A percentile compares a stretch with the other conserved stretches of the same genome.
These are phyloP conservation scores for Zosterops hypoxanthus DNA, from an alignment of 2,113 vertebrate species.

Conservation along the genomic window DNA sequence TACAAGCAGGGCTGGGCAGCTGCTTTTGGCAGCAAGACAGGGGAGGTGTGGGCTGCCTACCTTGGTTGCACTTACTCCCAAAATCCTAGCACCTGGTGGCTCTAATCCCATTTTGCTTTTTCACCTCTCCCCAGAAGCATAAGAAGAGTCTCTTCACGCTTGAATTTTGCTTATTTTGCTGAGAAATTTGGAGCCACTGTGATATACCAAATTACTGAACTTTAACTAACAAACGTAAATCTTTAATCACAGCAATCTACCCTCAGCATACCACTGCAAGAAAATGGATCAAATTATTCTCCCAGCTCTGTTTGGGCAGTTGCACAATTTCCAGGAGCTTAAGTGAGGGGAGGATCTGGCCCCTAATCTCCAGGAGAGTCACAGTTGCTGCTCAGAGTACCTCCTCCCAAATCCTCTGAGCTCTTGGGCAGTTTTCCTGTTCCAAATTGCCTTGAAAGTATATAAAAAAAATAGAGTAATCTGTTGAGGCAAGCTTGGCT, in stretches of 20 bases:
- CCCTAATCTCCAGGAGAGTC: not conserved
- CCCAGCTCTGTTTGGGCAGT: not conserved
- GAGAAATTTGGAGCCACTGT: not conserved
- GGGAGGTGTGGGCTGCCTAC: not conserved
- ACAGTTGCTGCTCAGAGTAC: not conserved
- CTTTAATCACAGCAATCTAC: not conserved
- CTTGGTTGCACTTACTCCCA: not conserved
- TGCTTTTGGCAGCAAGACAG: not conserved
- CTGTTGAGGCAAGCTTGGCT: slow-evolving; percentile 14
- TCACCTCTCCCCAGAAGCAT: not conserved
- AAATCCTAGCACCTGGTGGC: not conserved
- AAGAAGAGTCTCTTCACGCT: not conserved
- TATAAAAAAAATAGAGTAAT: not conserved
- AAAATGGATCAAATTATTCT: not conserved
- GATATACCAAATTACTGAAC: fast-evolving
- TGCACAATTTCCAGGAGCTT: not conserved
- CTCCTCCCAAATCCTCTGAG: not conserved
- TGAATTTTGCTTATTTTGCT: not conserved
- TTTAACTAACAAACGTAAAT: not conserved
- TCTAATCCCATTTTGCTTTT: not conserved
- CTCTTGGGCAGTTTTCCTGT: not conserved
- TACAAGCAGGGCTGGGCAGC: fast-evolving
- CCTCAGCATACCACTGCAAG: not conserved
- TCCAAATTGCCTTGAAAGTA: not conserved
- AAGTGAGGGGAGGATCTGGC: not conserved